Evolutionary conservation across 2,888 invertebrate genomes (phyloP).

Genomic region (Encarsia formosa): DNA sequence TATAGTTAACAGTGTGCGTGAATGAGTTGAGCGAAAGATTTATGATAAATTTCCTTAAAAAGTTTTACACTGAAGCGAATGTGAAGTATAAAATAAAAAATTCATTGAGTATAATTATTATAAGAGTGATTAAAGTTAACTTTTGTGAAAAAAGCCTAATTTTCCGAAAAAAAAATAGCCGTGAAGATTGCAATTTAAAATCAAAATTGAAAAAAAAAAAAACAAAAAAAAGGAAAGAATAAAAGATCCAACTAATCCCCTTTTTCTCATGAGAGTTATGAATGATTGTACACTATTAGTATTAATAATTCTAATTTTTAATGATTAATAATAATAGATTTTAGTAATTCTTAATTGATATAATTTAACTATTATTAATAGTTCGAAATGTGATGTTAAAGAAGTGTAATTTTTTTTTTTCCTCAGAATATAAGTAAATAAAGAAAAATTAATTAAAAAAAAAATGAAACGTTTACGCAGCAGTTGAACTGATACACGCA

Average conservation of each 20-base stretch:
- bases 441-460: no score
- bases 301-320: slow-evolving; percentile 50
- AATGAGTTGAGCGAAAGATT: slow-evolving; percentile 25
- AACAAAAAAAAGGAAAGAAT: no score
- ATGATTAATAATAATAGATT: slow-evolving; percentile 45
- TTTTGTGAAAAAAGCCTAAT: slow-evolving; percentile 39
- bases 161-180: slow-evolving; percentile 29
- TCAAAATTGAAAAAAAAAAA: slow-evolving; percentile 27
- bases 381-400: slow-evolving; percentile 50
- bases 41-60: slow-evolving; percentile 25
- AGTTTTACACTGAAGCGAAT: slow-evolving; percentile 26
- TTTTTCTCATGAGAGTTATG: slow-evolving; percentile 38
- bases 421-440: slow-evolving; percentile 43
- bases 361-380: slow-evolving; percentile 50
- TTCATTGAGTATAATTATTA: slow-evolving; percentile 19
- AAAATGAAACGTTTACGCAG: no score
- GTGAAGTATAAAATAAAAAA: slow-evolving; percentile 16
- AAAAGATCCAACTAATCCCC: slow-evolving; percentile 32
- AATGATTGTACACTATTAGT: slow-evolving; percentile 52
- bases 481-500: slow-evolving; percentile 42
- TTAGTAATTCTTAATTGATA: slow-evolving; percentile 46
- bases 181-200: no score
- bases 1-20: slow-evolving; percentile 30
- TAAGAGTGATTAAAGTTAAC: slow-evolving; percentile 23
- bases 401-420: slow-evolving; percentile 45